phyloP scores from a whole-genome alignment of 2,113 vertebrate genomes.

The Barbus barbus region DNA sequence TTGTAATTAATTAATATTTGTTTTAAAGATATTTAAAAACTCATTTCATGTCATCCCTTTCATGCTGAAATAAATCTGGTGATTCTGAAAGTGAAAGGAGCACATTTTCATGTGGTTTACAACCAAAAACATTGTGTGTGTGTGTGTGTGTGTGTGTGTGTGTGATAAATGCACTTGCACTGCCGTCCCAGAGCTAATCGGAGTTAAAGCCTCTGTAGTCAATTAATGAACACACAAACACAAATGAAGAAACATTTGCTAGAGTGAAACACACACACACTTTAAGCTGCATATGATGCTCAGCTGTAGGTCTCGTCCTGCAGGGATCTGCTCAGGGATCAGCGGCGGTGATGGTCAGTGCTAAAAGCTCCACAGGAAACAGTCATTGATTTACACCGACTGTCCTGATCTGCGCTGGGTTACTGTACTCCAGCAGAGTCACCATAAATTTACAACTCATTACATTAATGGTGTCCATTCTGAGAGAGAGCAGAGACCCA shows the following conservation, averaged over 20 bases:
- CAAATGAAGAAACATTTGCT: background rate
- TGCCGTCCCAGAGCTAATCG: conserved; percentile 29
- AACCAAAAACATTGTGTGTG: background rate
- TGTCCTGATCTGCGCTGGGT: conserved; percentile 41
- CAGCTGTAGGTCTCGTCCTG: background rate
- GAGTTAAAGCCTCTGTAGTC: background rate
- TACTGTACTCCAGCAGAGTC: conserved; percentile 43
- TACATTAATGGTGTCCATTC: conserved; percentile 63
- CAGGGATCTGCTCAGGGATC: conserved; percentile 42
- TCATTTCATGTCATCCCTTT: background rate
- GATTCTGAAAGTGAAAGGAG: background rate
- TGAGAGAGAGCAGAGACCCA: conserved; percentile 14
- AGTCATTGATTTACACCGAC: conserved; percentile 53
- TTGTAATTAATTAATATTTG: background rate
- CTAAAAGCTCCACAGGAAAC: conserved; percentile 55
- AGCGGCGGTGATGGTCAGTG: conserved; percentile 11
- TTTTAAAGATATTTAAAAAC: conserved; percentile 47
- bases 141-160: background rate
- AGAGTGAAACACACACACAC: background rate
- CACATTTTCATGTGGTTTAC: background rate
- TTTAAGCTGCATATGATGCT: too few species aligned
- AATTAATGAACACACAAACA: conserved; percentile 5
- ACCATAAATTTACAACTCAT: conserved; percentile 67
- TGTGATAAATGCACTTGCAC: conserved; percentile 1
- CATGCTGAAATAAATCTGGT: background rate